These are phyloP conservation scores for Lerista edwardsae DNA, from an alignment of 2,797 vertebrate genomes.

Conservation along the genomic window DNA sequence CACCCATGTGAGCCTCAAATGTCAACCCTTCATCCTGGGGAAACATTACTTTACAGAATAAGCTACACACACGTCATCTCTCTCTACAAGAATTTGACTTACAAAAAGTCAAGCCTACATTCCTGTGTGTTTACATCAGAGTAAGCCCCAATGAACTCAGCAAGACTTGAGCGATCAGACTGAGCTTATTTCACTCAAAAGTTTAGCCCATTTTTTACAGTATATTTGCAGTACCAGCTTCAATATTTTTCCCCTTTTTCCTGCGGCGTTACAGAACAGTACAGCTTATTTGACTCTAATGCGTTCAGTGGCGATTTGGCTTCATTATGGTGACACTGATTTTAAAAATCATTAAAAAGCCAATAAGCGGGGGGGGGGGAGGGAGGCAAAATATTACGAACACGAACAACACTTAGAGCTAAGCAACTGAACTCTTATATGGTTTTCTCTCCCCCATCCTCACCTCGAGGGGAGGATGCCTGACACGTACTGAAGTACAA, in stretches of 20 bases:
- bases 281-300: not conserved
- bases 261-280: not conserved
- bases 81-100: not conserved
- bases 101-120: not conserved
- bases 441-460: not conserved
- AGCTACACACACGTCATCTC: not conserved
- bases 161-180: not conserved
- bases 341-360: not conserved
- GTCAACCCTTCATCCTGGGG: not conserved
- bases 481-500: not conserved
- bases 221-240: not conserved
- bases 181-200: not conserved
- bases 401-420: not conserved
- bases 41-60: not conserved
- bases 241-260: not conserved
- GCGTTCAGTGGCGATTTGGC: not conserved
- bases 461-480: not conserved
- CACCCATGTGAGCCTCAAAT: not conserved
- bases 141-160: not conserved
- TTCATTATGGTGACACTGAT: not conserved
- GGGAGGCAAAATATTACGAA: too few species aligned
- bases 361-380: not conserved
- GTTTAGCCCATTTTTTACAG: not conserved
- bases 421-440: not conserved
- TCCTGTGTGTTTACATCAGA: not conserved